phyloP scores from a whole-genome alignment of 1,140 invertebrate species.

The Periplaneta americana region DNA sequence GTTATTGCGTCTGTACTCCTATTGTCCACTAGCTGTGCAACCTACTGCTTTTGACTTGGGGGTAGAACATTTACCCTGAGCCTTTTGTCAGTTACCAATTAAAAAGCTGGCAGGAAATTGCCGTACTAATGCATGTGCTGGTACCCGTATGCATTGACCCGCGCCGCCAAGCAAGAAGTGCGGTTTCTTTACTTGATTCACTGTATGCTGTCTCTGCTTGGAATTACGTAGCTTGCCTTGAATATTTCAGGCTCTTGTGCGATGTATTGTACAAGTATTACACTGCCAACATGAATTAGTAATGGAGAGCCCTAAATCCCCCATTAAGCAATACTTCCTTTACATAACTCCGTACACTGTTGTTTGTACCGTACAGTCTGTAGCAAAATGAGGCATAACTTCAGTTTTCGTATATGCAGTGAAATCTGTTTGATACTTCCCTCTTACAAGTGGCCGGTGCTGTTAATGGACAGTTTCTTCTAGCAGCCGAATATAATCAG shows the following conservation, averaged over 20 bases:
- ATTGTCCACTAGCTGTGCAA: not conserved
- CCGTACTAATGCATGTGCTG: not conserved
- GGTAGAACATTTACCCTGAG: not conserved
- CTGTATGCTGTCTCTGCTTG: not conserved
- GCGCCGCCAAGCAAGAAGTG: not conserved
- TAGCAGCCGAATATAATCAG: no score
- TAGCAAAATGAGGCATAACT: not conserved
- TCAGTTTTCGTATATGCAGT: no score
- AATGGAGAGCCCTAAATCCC: not conserved
- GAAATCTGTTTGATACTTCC: no score
- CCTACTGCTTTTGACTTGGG: not conserved
- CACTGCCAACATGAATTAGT: not conserved
- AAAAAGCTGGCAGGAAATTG: not conserved
- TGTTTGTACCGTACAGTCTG: not conserved
- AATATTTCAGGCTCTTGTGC: not conserved
- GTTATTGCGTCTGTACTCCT: no score
- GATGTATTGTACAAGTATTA: not conserved
- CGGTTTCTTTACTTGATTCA: not conserved
- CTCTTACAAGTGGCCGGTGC: no score
- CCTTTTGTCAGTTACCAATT: not conserved
- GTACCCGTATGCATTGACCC: not conserved
- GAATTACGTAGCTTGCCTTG: not conserved
- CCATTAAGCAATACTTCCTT: not conserved
- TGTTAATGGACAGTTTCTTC: no score
- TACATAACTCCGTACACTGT: not conserved